phyloP scores from a whole-genome alignment of 2,113 vertebrate genomes.

The Cavia aperea region DNA sequence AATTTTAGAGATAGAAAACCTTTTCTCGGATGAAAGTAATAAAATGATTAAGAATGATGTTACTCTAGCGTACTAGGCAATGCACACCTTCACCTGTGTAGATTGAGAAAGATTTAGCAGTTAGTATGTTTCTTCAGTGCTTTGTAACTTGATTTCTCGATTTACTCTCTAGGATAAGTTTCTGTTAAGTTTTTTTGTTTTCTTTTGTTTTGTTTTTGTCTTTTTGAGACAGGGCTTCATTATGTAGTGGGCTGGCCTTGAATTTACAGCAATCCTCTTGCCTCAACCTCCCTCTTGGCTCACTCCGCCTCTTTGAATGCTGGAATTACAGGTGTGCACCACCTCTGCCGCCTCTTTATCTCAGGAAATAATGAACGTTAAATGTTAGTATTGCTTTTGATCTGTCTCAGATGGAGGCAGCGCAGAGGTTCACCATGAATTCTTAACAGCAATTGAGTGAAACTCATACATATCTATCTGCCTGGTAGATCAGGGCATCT shows the following conservation, averaged over 20 bases:
- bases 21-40: not conserved
- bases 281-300: not conserved
- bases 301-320: not conserved
- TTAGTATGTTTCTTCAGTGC: slow-evolving; percentile 12
- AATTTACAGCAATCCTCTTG: not conserved
- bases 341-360: not conserved
- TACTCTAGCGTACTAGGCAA: not conserved
- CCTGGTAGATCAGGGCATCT: not conserved
- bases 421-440: not conserved
- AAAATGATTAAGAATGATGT: slow-evolving; percentile 24
- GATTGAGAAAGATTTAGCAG: not conserved
- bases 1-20: not conserved
- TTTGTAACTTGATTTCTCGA: not conserved
- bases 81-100: not conserved
- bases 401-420: not conserved
- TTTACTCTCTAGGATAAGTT: not conserved
- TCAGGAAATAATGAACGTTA: slow-evolving; percentile 24
- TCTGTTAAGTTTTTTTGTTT: not conserved
- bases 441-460: slow-evolving; percentile 20
- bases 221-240: not conserved
- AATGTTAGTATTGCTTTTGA: not conserved
- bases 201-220: not conserved
- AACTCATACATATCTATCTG: not conserved
- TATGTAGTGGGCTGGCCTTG: no score
- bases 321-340: not conserved